phyloP scores from a whole-genome alignment of 2,797 vertebrate genomes.

The Gymnothorax javanicus region DNA sequence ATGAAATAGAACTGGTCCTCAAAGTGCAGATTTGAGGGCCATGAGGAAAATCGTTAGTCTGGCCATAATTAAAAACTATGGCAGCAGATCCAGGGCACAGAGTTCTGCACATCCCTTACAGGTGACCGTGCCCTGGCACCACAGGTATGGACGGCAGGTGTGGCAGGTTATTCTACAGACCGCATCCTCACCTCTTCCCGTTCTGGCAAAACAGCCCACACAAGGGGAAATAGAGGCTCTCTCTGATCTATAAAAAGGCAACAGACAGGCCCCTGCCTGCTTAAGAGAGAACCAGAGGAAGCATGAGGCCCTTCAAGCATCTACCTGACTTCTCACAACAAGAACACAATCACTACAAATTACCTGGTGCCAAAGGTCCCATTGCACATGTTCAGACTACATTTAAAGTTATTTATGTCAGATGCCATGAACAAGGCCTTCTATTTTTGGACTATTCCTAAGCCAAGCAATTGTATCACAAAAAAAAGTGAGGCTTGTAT shows the following conservation, averaged over 20 bases:
- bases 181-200: slow-evolving; percentile 21
- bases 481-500: background rate
- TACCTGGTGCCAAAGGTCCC: slow-evolving; percentile 9
- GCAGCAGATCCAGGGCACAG: background rate
- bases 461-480: background rate
- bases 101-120: background rate
- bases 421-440: background rate
- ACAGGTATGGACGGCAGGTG: background rate
- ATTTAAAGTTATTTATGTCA: slow-evolving; percentile 5
- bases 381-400: background rate
- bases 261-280: slow-evolving; percentile 39
- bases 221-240: slow-evolving; percentile 26
- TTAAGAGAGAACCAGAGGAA: background rate
- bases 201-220: slow-evolving; percentile 42
- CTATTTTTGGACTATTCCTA: background rate
- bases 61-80: background rate
- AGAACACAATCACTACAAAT: background rate
- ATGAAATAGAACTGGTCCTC: too few relatives aligned
- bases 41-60: too few relatives aligned
- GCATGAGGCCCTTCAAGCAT: slow-evolving; percentile 26
- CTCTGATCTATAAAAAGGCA: slow-evolving; percentile 45
- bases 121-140: background rate
- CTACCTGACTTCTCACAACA: slow-evolving; percentile 14
- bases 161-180: background rate
- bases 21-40: too few relatives aligned